Percentiles rank a stretch among this genome's conserved stretches.
These are phyloP conservation scores for Slavum lentiscoides DNA, from an alignment of 2,888 invertebrate species.

Conservation along the genomic window DNA sequence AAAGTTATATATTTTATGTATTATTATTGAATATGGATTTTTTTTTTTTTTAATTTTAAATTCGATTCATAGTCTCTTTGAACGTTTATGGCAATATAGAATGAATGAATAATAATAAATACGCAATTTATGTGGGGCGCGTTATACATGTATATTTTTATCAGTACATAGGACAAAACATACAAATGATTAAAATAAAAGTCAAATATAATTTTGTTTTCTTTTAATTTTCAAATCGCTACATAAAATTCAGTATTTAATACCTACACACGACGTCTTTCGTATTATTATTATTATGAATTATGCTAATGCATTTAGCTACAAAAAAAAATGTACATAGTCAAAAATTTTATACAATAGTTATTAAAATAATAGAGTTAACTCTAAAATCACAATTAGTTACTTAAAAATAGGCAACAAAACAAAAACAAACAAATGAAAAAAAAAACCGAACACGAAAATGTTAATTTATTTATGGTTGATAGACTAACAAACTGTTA, in stretches of 20 bases:
- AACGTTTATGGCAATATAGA: too few species aligned
- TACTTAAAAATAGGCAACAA: conserved; percentile 51
- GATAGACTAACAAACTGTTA: too few species aligned
- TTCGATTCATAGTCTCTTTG: too few species aligned
- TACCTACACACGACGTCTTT: conserved; percentile 16
- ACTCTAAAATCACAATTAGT: conserved; percentile 50
- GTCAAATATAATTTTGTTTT: conserved; percentile 14
- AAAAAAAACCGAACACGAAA: neutral
- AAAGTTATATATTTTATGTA: conserved; percentile 35
- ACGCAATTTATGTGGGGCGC: too few species aligned
- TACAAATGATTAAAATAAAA: neutral
- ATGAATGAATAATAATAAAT: too few species aligned
- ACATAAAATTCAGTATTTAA: conserved; percentile 7
- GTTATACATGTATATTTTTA: too few species aligned
- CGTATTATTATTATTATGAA: conserved; percentile 13
- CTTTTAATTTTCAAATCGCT: conserved; percentile 16
- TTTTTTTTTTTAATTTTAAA: neutral
- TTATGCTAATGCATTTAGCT: conserved; percentile 10
- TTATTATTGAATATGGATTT: conserved; percentile 5
- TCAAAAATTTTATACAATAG: neutral
- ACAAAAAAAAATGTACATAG: neutral
- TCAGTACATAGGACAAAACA: neutral
- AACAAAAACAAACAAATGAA: neutral
- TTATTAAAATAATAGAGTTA: conserved; percentile 43
- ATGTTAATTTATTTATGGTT: too few species aligned